phyloP scores from a whole-genome alignment of 2,113 vertebrate genomes.

The Amphiprion percula region DNA sequence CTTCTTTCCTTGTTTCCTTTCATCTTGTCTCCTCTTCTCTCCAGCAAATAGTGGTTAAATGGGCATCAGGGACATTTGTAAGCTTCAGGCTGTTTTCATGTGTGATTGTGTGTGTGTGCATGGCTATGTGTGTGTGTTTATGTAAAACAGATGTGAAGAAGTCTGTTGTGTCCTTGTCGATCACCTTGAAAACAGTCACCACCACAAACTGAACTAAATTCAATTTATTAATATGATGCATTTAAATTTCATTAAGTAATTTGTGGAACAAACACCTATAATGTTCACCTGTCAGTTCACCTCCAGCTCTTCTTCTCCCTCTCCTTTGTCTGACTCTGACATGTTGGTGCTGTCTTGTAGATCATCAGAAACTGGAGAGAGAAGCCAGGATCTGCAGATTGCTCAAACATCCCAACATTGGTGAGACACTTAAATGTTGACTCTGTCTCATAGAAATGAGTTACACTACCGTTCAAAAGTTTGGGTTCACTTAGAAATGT shows the following conservation, averaged over 20 bases:
- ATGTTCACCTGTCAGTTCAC: not conserved
- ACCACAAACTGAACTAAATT: not conserved
- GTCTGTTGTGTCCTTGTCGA: not conserved
- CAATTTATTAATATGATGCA: no score
- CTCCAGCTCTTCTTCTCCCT: not conserved
- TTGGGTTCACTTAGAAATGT: no score
- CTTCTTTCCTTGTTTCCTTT: not conserved
- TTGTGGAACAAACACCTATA: no score
- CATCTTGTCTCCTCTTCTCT: not conserved
- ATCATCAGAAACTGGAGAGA: slow-evolving; percentile 97
- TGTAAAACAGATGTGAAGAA: not conserved
- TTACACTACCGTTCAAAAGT: no score
- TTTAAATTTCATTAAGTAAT: no score
- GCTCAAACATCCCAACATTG: slow-evolving; percentile 96
- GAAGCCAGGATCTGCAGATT: slow-evolving; percentile 96
- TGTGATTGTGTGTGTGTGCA: slow-evolving; percentile 1
- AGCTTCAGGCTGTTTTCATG: slow-evolving; percentile 23
- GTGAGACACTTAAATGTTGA: slow-evolving; percentile 80
- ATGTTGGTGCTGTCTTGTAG: slow-evolving; percentile 69
- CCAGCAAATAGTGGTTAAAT: slow-evolving; percentile 28
- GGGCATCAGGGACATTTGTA: slow-evolving; percentile 41
- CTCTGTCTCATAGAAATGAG: no score
- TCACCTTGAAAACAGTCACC: slow-evolving; percentile 37
- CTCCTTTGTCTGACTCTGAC: not conserved
- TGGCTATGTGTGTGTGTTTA: no score